Conservation (phyloP, 2,888 invertebrate genomes). For the Iselma pallidipennis region DNA sequence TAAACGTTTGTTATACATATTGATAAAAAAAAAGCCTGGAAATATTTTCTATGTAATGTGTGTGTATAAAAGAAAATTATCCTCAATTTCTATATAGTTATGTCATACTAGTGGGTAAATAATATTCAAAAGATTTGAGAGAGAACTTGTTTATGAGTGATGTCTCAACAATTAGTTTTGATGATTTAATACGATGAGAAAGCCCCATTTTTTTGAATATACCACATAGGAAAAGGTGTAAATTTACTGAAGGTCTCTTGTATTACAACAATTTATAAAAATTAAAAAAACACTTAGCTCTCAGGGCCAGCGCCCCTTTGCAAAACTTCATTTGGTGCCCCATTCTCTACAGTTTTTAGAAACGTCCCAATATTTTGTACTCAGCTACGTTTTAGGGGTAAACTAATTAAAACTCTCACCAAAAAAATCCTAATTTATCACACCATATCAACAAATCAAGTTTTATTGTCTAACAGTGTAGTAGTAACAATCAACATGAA, state of each 20-base stretch:
- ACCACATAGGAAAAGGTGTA: too few species aligned
- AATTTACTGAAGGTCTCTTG: too few species aligned
- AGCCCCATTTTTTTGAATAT: not conserved
- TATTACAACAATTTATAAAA: too few species aligned
- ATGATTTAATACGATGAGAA: not conserved
- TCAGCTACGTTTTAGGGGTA: too few species aligned
- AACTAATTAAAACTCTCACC: too few species aligned
- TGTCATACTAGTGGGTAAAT: conserved; percentile 9
- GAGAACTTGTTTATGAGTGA: conserved; percentile 6
- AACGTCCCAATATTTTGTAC: too few species aligned
- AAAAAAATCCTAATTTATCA: not conserved
- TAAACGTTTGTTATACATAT: not conserved
- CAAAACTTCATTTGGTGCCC: too few species aligned
- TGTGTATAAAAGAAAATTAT: conserved; percentile 1
- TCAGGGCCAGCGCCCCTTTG: too few species aligned
- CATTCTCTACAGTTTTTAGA: too few species aligned
- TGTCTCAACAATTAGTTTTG: conserved; percentile 5
- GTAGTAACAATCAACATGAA: not conserved
- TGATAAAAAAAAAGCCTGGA: not conserved
- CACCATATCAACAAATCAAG: not conserved
- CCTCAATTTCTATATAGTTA: conserved; percentile 9
- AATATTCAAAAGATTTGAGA: not conserved
- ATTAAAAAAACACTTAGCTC: too few species aligned
- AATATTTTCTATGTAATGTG: too few species aligned
- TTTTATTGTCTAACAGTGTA: not conserved